Base-by-base conservation (phyloP, 2,113 vertebrate genomes). In the Malurus cyaneus region DNA sequence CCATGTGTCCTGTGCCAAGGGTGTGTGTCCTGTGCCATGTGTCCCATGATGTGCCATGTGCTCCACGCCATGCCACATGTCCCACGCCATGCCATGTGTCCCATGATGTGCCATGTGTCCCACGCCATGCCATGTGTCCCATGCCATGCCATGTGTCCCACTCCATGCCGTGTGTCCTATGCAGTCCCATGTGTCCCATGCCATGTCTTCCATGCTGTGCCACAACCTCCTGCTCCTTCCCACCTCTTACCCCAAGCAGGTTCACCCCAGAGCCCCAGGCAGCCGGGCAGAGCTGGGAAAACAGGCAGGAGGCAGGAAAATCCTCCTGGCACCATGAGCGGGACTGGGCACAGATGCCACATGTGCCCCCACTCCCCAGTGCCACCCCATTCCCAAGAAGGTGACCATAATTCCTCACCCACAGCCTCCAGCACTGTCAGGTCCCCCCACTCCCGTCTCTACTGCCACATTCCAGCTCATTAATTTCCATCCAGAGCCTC, bases 401-500 rank as follows among this genome's bases (percentile, higher is more conserved):
- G 46, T 24, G 65, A 66, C 70, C 84, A 59, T 21, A 5, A 14
- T 77, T 52, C 19, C 2, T 89, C 79, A 44, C 32, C 49, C 1
- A 0, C 59, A 46, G 83, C 66, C 8, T 3, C 52, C 16, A 1
- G 50, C 0, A 1, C 69, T 46, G 72, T 16, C 2, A 0, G 50
- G 14, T 56, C 36, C 41, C 73, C 46, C 44, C 4, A 1, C 5
- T 2, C 54, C 53, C 0, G 0, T 76, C 86, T 94, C 66, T 3
- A 1, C 9, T 2, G 5, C 79, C 73, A 59, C 14, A 1, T 95
- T 93, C 83, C 91, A 80, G 84, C 73, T 93, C 95, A 87, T 93
- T 85, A 65, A 86, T 96, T 94, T 61, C 28, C 42, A 49, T 86
- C 36, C 86, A 72, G 81, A 67, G 44, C 46, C 85, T 94, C 92